Percentiles rank a stretch among this genome's conserved stretches.
These are phyloP conservation scores for Castor canadensis DNA, from an alignment of 2,113 vertebrate species.

Conservation along the genomic window DNA sequence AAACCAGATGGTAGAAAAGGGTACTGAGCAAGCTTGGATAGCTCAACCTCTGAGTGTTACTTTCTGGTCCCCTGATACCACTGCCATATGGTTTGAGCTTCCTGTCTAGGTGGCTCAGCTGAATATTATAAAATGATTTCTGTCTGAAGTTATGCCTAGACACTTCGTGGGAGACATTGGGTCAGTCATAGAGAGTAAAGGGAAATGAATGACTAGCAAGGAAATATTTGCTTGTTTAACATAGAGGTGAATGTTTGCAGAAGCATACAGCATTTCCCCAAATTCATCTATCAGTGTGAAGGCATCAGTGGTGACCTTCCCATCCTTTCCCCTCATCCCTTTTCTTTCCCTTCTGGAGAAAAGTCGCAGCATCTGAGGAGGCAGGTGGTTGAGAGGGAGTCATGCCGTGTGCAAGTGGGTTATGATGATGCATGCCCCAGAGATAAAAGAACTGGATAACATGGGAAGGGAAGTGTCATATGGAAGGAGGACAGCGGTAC, in stretches of 20 bases:
- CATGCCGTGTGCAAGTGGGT: background rate
- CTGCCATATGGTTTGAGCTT: background rate
- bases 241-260: background rate
- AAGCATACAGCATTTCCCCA: background rate
- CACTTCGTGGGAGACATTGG: background rate
- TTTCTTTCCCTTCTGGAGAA: background rate
- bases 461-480: background rate
- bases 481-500: background rate
- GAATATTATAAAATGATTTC: background rate
- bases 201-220: background rate
- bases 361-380: background rate
- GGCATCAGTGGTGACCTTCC: background rate
- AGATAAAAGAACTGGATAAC: background rate
- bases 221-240: background rate
- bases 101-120: background rate
- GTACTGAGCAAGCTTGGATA: background rate
- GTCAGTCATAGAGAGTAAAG: background rate
- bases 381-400: background rate
- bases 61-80: background rate
- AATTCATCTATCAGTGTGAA: background rate
- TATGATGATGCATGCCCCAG: rapidly evolving
- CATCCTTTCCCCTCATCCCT: background rate
- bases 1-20: background rate
- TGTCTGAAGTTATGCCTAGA: background rate
- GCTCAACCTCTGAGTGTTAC: background rate